Evolutionary conservation across 2,797 vertebrate species (phyloP).

Genomic region (Cygnus olor): DNA sequence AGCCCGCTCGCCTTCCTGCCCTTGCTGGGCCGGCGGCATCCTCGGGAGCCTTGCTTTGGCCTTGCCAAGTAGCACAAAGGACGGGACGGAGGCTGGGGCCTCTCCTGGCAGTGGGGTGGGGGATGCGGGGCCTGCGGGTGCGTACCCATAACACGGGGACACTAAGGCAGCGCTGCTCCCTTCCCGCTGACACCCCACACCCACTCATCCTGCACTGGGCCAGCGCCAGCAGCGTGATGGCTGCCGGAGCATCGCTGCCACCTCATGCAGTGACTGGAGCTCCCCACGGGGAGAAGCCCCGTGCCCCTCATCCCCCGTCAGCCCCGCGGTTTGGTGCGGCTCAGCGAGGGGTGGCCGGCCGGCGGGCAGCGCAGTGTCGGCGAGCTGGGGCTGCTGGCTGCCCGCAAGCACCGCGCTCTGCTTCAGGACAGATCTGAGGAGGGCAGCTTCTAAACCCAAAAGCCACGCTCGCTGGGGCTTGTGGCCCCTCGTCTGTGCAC

Average conservation of each 20-base stretch:
- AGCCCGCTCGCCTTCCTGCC: not conserved
- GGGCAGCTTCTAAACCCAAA: not conserved
- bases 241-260: rapidly evolving
- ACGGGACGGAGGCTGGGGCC: not conserved
- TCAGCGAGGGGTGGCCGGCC: not conserved
- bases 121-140: not conserved
- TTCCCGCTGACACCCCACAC: not conserved
- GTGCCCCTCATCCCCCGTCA: not conserved
- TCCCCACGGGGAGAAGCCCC: not conserved
- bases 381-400: not conserved
- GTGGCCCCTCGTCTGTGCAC: not conserved
- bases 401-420: not conserved
- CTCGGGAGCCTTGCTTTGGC: not conserved
- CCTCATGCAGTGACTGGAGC: not conserved
- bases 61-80: not conserved
- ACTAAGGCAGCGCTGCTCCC: rapidly evolving
- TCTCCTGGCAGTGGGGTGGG: not conserved
- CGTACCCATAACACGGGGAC: rapidly evolving
- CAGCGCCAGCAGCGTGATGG: not conserved
- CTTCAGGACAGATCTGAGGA: not conserved
- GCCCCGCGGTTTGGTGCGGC: too few species aligned
- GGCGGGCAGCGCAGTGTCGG: not conserved
- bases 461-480: too few species aligned
- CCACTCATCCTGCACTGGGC: not conserved
- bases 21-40: not conserved